A percentile compares a stretch with the other conserved stretches of the same genome.
These are phyloP conservation scores for Cryptophagus acutangulus DNA, from an alignment of 2,888 invertebrate species.

Conservation along the genomic window DNA sequence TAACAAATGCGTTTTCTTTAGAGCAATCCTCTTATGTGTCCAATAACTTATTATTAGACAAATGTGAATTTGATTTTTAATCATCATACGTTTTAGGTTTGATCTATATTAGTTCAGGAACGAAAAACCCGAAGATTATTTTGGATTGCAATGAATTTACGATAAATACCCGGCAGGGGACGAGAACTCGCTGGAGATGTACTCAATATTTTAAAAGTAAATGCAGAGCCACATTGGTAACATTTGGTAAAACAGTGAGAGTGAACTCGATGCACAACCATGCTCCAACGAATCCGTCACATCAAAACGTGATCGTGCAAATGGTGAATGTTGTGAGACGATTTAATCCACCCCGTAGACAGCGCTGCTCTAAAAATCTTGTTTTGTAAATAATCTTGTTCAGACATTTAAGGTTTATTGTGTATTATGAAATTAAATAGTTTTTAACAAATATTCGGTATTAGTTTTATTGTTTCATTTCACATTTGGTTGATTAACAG, in stretches of 20 bases:
- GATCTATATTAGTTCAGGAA: conserved; percentile 27
- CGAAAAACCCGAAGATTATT: conserved; percentile 31
- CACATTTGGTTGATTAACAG: no score
- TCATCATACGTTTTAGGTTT: conserved; percentile 22
- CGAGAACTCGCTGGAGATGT: conserved; percentile 31
- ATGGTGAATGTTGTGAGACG: conserved; percentile 17
- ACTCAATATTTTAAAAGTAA: conserved; percentile 31
- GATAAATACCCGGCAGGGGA: conserved; percentile 24
- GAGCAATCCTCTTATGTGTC: no score
- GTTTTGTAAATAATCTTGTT: no score
- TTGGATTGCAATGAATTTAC: conserved; percentile 29
- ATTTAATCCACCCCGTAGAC: background rate
- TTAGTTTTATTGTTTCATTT: no score
- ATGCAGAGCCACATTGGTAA: conserved; percentile 32
- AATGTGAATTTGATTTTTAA: no score
- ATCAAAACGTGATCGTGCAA: conserved; percentile 19
- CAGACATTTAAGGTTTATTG: no score
- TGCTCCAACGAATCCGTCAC: conserved; percentile 24
- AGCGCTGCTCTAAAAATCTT: background rate
- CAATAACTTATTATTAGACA: no score
- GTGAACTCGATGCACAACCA: conserved; percentile 33
- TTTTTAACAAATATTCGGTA: no score
- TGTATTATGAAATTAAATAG: no score
- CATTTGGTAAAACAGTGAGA: conserved; percentile 30
- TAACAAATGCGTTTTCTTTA: no score